phyloP scores from a whole-genome alignment of 2,113 vertebrate species.

The Calcarius ornatus region DNA sequence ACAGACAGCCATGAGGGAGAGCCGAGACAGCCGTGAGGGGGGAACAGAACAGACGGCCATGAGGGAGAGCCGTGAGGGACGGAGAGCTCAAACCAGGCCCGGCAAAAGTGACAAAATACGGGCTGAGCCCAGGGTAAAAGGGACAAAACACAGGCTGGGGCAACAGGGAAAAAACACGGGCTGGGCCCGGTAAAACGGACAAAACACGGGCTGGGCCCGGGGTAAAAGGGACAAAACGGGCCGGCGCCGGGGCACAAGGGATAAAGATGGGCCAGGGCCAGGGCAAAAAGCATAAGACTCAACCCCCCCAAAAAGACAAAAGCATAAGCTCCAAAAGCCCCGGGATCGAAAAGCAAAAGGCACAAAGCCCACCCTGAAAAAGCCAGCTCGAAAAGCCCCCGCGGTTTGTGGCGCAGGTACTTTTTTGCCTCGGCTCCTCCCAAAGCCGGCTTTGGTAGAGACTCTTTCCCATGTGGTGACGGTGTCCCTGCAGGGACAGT shows the following conservation, averaged over 20 bases:
- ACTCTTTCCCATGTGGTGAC: too few species aligned
- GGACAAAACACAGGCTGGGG: not conserved
- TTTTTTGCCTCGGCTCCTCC: not conserved
- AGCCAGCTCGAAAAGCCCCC: too few species aligned
- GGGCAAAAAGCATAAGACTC: not conserved
- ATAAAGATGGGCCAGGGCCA: too few species aligned
- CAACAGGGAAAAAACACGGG: not conserved
- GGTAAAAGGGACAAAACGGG: not conserved
- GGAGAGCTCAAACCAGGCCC: not conserved
- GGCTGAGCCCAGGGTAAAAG: not conserved
- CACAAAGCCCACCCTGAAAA: too few species aligned
- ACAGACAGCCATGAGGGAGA: not conserved
- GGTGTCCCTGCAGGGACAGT: not conserved
- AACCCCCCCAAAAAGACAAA: not conserved
- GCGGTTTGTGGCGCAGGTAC: too few species aligned
- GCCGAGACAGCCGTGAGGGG: not conserved
- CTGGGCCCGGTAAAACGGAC: not conserved
- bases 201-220: not conserved
- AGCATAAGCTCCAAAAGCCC: too few species aligned
- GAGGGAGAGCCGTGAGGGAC: too few species aligned
- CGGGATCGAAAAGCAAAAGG: not conserved
- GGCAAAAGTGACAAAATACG: not conserved
- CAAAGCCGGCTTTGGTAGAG: not conserved
- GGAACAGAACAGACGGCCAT: too few species aligned
- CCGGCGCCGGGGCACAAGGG: too few species aligned